Evolutionary conservation across 2,888 invertebrate species (phyloP).

Genomic region (Xanthorhoe designata): DNA sequence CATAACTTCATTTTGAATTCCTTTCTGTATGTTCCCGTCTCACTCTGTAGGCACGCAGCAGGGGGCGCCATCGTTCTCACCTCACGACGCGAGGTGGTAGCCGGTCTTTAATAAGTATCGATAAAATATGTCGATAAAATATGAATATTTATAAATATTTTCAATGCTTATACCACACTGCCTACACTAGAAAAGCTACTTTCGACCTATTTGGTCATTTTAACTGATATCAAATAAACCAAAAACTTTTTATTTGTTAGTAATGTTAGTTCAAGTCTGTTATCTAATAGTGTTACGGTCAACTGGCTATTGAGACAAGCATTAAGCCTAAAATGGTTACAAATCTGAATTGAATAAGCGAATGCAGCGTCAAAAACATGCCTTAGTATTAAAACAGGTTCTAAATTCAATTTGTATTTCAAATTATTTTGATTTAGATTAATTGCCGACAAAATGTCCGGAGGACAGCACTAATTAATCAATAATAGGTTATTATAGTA

Average conservation of each 20-base stretch:
- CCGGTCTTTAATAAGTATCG: slow-evolving; percentile 84
- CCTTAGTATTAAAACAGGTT: slow-evolving; percentile 65
- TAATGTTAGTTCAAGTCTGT: slow-evolving; percentile 36
- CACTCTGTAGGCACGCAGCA: slow-evolving; percentile 78
- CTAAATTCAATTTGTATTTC: slow-evolving; percentile 72
- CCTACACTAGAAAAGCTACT: slow-evolving; percentile 46
- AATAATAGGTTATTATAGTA: slow-evolving; percentile 59
- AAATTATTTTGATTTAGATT: slow-evolving; percentile 73
- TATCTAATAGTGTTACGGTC: slow-evolving; percentile 61
- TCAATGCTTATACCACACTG: slow-evolving; percentile 65
- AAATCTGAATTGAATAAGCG: slow-evolving; percentile 67
- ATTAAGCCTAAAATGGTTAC: slow-evolving; percentile 62
- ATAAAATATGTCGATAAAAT: slow-evolving; percentile 83
- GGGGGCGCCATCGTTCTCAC: slow-evolving; percentile 85
- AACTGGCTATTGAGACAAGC: slow-evolving; percentile 57
- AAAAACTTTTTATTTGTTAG: slow-evolving; percentile 32
- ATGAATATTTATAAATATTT: slow-evolving; percentile 85
- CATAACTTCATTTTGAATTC: slow-evolving; percentile 84
- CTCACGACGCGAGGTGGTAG: slow-evolving; percentile 84
- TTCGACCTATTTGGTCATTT: slow-evolving; percentile 36
- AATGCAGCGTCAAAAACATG: slow-evolving; percentile 59
- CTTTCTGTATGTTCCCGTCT: slow-evolving; percentile 79
- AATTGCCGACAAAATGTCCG: slow-evolving; percentile 75
- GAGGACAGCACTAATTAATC: slow-evolving; percentile 81
- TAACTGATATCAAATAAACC: slow-evolving; percentile 26